Evolutionary conservation across 2,797 vertebrate genomes (phyloP).

Genomic region (Tenualosa ilisha): DNA sequence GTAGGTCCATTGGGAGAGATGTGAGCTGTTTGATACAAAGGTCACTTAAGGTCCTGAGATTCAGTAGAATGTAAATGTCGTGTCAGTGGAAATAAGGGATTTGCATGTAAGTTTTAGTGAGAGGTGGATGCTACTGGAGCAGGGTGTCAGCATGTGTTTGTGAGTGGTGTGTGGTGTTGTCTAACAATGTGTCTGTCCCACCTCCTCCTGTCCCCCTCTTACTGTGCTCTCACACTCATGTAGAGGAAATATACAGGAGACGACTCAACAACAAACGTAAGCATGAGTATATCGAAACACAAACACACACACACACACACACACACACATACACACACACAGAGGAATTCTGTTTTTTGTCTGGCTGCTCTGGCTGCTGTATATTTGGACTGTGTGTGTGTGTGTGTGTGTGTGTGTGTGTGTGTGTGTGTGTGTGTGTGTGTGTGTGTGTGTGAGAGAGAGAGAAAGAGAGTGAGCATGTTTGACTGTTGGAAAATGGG

Average conservation of each 20-base stretch:
- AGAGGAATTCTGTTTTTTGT: neutral
- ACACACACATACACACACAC: neutral
- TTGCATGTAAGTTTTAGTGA: neutral
- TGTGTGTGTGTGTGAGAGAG: neutral
- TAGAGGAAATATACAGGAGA: constrained; percentile 84
- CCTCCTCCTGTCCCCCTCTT: constrained; percentile 31
- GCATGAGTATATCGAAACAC: constrained; percentile 47
- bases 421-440: neutral
- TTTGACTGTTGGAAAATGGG: neutral
- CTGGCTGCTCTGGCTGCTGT: neutral
- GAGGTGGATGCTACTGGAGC: neutral
- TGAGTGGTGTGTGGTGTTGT: constrained; percentile 32
- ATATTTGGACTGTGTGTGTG: neutral
- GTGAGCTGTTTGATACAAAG: neutral
- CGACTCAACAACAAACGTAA: constrained; percentile 85
- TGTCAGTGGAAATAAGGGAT: neutral
- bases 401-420: neutral
- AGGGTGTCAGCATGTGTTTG: constrained; percentile 16
- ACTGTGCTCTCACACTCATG: neutral
- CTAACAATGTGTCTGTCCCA: constrained; percentile 61
- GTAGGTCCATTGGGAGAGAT: neutral
- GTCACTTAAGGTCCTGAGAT: neutral
- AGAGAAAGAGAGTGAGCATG: neutral
- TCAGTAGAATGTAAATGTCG: neutral
- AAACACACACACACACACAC: constrained; percentile 1